phyloP scores from a whole-genome alignment of 2,113 vertebrate genomes.

The Dipodomys spectabilis region DNA sequence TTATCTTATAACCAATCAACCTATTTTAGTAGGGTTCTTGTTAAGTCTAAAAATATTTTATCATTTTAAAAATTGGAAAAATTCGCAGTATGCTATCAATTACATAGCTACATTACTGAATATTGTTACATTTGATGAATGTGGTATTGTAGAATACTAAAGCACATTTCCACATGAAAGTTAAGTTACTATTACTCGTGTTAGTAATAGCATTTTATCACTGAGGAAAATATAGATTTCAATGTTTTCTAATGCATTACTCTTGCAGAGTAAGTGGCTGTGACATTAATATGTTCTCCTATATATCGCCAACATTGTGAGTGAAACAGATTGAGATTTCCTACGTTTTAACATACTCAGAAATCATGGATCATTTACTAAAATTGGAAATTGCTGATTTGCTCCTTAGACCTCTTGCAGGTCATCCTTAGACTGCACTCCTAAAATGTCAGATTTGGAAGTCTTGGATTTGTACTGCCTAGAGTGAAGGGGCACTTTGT shows the following conservation, averaged over 20 bases:
- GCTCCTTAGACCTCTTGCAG: neutral
- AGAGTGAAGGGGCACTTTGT: neutral
- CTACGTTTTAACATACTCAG: neutral
- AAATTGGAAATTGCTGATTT: neutral
- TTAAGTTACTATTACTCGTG: neutral
- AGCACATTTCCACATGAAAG: neutral
- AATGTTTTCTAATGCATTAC: neutral
- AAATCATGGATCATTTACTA: neutral
- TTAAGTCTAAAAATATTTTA: neutral
- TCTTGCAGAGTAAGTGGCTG: neutral
- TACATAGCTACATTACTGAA: neutral
- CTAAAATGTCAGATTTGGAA: neutral
- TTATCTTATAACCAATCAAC: neutral
- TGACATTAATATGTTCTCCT: neutral
- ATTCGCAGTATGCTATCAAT: neutral
- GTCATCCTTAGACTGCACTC: neutral
- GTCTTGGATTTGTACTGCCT: neutral
- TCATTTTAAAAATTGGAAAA: neutral
- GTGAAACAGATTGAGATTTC: neutral
- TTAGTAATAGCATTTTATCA: neutral
- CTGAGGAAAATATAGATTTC: conserved; percentile 1
- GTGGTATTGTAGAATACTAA: neutral
- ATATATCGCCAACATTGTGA: neutral
- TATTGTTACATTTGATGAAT: neutral
- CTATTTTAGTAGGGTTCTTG: neutral